These are phyloP conservation scores for Potamarius usumacintae DNA, from an alignment of 2,113 vertebrate genomes.

Conservation along the genomic window DNA sequence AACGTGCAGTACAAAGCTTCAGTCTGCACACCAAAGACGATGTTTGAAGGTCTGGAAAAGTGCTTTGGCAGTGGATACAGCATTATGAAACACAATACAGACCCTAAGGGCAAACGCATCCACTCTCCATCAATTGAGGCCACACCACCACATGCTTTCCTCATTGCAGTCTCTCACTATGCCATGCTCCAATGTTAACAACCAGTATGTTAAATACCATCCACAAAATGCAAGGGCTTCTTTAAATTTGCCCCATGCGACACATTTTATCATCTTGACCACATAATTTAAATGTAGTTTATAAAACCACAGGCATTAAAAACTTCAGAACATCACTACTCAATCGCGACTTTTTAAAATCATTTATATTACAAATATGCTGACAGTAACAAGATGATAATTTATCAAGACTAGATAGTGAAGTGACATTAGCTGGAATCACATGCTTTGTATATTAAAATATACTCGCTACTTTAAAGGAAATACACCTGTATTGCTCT, in stretches of 20 bases:
- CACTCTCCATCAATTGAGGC: slow-evolving; percentile 4
- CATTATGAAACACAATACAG: slow-evolving; percentile 38
- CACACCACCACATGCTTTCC: slow-evolving; percentile 30
- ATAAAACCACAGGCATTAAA: not conserved
- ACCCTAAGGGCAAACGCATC: slow-evolving; percentile 8
- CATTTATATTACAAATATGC: not conserved
- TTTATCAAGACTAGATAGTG: not conserved
- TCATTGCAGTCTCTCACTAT: slow-evolving; percentile 3
- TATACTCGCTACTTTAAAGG: not conserved
- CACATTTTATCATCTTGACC: slow-evolving; percentile 6
- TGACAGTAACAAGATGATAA: not conserved
- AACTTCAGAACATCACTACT: not conserved
- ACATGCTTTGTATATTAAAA: not conserved
- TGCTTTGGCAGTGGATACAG: slow-evolving; percentile 19
- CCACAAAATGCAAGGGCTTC: not conserved
- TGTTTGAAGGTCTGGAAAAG: slow-evolving; percentile 11
- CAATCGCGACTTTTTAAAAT: not conserved
- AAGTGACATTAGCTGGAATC: not conserved
- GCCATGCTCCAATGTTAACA: not conserved
- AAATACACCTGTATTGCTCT: not conserved
- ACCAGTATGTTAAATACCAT: not conserved
- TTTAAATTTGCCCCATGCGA: too few species aligned
- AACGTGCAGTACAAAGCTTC: slow-evolving; percentile 1
- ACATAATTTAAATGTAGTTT: not conserved
- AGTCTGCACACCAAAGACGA: not conserved